Evolutionary conservation across 1,140 invertebrate species (phyloP), one percentile per base, ranked within the genome.

Genomic region (Drosophila truncata): DNA sequence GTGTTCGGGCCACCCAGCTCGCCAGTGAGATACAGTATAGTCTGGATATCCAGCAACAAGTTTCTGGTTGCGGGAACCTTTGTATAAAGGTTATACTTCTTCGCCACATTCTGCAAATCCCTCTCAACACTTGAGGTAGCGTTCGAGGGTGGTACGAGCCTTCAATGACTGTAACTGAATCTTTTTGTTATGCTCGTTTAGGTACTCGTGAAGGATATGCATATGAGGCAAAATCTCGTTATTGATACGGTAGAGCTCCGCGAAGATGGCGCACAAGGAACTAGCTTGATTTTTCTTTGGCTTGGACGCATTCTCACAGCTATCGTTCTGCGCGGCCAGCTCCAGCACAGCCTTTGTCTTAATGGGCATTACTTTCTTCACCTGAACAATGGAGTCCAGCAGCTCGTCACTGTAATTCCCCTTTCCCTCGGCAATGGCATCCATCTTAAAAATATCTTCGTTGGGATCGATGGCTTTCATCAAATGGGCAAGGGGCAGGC

Each of bases 71-170:
- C 2, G 41, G 41, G 18, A 2, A 6, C 2, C n/a, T n/a, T n/a
- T 23, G 20, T 1, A 72, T 3, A 3, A 2, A 18, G n/a, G n/a
- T n/a, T n/a, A n/a, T n/a, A 16, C 5, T 31, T 37, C 0, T 2
- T 31, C 3, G 29, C 41, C 14, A 50, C 33, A 0, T 47, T 25
- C 29, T 73, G 69, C 4, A 87, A 3, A 27, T 87, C 83, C 27
- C 60, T 9, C 23, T 87, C 77, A 72, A n/a, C 71, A 87, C 14
- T 74, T 72, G 3, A 69, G 57, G 39, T 55, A 80, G 0, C 82
- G 29, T 1, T 70, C 65, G 13, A 67, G 50, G 18, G 66, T 27
- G 4, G 63, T 41, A 3, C 39, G 8, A 4, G n/a, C 10, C 5
- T 42, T 62, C 1, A 42, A 27, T 4, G 44, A 25, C 47, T 50